Evolutionary conservation across 1,140 invertebrate genomes (phyloP).

Genomic region (Drosophila aff.): DNA sequence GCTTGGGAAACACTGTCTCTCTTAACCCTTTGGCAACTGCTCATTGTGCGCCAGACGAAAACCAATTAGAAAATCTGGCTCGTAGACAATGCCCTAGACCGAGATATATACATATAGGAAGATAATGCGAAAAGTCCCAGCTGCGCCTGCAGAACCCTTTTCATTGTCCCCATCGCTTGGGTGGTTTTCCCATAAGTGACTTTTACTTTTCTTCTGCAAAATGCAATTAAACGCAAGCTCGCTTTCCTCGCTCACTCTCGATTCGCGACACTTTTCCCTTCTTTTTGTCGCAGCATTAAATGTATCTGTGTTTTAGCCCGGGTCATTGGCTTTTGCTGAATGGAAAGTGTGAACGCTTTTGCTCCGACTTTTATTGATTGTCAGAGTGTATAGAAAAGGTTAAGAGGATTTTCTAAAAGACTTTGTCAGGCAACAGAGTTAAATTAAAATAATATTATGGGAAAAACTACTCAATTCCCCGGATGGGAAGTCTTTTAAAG

Average conservation of each 20-base stretch:
- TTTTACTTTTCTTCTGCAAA: slow-evolving; percentile 67
- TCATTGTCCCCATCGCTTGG: slow-evolving; percentile 33
- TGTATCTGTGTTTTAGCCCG: slow-evolving; percentile 33
- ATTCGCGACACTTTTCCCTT: slow-evolving; percentile 54
- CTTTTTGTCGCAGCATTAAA: slow-evolving; percentile 52
- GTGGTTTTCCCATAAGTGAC: slow-evolving; percentile 49
- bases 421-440: slow-evolving; percentile 5
- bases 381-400: slow-evolving; percentile 10
- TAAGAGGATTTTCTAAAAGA: slow-evolving; percentile 32
- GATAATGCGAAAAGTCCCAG: slow-evolving; percentile 24
- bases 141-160: slow-evolving; percentile 15
- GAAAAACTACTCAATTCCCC: not conserved
- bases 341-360: slow-evolving; percentile 39
- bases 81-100: slow-evolving; percentile 57
- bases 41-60: slow-evolving; percentile 29
- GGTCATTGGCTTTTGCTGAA: slow-evolving; percentile 38
- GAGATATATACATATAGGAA: slow-evolving; percentile 20
- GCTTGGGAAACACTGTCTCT: slow-evolving; percentile 35
- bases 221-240: slow-evolving; percentile 69
- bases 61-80: slow-evolving; percentile 72
- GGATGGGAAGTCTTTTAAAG: slow-evolving; percentile 4
- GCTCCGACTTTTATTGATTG: slow-evolving; percentile 32
- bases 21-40: slow-evolving; percentile 35
- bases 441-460: slow-evolving; percentile 43
- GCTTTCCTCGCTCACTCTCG: slow-evolving; percentile 24